A percentile compares a stretch with the other conserved stretches of the same genome.
phyloP scores from a whole-genome alignment of 2,888 invertebrate species.

The Leptopilina drosophilae region DNA sequence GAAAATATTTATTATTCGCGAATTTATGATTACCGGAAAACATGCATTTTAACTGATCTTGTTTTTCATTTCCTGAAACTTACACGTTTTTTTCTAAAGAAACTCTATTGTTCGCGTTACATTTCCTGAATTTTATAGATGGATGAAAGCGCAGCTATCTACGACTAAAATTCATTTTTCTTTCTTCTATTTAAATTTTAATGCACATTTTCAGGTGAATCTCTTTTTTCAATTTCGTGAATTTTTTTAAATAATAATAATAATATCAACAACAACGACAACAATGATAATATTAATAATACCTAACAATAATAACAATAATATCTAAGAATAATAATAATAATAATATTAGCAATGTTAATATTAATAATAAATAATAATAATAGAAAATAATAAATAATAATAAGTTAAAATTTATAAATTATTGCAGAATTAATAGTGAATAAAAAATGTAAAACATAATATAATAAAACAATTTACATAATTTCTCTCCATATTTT shows the following conservation, averaged over 20 bases:
- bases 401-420: neutral
- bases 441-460: too few relatives aligned
- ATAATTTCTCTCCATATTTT: constrained; percentile 1
- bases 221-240: neutral
- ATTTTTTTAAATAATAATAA: too few relatives aligned
- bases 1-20: neutral
- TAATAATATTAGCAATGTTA: too few relatives aligned
- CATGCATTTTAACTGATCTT: neutral
- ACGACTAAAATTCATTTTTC: neutral
- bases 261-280: too few relatives aligned
- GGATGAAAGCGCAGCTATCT: neutral
- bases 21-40: neutral
- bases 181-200: neutral
- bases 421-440: neutral
- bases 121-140: constrained; percentile 4
- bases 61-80: constrained; percentile 5
- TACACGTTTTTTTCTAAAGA: neutral
- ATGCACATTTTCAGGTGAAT: neutral
- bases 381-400: neutral
- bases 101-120: neutral
- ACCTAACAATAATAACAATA: too few relatives aligned
- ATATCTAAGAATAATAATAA: too few relatives aligned
- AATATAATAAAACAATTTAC: too few relatives aligned
- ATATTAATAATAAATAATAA: neutral
- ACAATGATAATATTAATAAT: too few relatives aligned